These are phyloP conservation scores for Tricholauxania praeusta DNA, from an alignment of 2,888 invertebrate genomes.

Conservation along the genomic window DNA sequence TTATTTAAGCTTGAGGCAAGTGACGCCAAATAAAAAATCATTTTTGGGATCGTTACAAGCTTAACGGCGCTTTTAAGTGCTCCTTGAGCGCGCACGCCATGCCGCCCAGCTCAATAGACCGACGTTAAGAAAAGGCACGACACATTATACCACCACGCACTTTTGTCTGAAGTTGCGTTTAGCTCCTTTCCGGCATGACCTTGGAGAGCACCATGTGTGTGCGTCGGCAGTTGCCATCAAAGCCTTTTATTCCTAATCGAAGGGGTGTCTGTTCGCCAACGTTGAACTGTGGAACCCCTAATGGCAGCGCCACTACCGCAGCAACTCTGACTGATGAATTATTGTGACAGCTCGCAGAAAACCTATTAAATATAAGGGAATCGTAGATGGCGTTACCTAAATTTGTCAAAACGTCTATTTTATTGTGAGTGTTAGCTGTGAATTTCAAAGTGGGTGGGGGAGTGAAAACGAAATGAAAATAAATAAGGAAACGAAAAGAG, in stretches of 20 bases:
- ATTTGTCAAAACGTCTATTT: constrained; percentile 64
- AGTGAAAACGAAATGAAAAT: constrained; percentile 2
- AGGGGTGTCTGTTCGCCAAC: constrained; percentile 32
- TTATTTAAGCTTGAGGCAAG: constrained; percentile 59
- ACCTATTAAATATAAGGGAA: constrained; percentile 58
- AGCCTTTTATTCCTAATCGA: constrained; percentile 31
- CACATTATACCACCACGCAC: too few relatives aligned
- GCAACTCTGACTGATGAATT: constrained; percentile 60
- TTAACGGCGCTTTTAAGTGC: constrained; percentile 50
- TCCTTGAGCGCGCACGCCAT: constrained; percentile 33
- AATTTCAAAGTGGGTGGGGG: neutral
- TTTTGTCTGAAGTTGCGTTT: constrained; percentile 19
- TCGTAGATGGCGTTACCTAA: constrained; percentile 62
- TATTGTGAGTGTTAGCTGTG: constrained; percentile 31
- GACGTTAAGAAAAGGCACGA: too few relatives aligned
- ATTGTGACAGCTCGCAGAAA: constrained; percentile 62
- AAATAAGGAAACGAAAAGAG: neutral
- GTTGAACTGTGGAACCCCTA: neutral
- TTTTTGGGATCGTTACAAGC: constrained; percentile 52
- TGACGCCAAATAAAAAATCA: constrained; percentile 60
- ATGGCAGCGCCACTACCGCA: constrained; percentile 28
- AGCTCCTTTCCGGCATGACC: constrained; percentile 4
- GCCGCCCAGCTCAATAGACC: neutral
- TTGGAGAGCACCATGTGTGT: constrained; percentile 15
- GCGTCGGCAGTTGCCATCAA: neutral